Conservation (phyloP, 2,888 invertebrate species). For the Sthenelais limicola region DNA sequence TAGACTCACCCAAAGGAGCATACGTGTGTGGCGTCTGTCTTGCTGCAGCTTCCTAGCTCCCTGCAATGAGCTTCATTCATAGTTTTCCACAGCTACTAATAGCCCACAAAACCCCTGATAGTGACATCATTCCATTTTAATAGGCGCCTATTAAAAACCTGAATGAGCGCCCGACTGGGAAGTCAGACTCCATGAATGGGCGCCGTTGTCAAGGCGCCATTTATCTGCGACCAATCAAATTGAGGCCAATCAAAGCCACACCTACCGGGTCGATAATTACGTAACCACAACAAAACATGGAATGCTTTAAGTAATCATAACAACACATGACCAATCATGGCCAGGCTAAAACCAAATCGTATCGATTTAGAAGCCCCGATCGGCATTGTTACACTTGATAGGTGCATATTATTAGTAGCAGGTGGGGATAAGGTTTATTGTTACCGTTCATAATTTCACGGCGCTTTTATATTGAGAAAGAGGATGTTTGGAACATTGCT, state of each 20-base stretch:
- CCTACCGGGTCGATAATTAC: slow-evolving; percentile 24
- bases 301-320: background rate
- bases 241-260: slow-evolving; percentile 23
- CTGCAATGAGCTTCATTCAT: slow-evolving; percentile 16
- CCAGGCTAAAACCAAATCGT: too few relatives aligned
- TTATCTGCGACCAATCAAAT: slow-evolving; percentile 33
- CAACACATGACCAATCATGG: slow-evolving; percentile 22
- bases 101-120: background rate
- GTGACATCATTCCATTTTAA: slow-evolving; percentile 34
- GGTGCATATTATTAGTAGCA: too few relatives aligned
- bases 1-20: too few relatives aligned
- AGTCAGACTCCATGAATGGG: slow-evolving; percentile 6
- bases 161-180: slow-evolving; percentile 8
- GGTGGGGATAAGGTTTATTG: too few relatives aligned
- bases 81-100: background rate
- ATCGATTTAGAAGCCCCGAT: too few relatives aligned
- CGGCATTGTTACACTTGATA: too few relatives aligned
- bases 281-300: slow-evolving; percentile 13
- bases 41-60: slow-evolving; percentile 4
- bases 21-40: too few relatives aligned
- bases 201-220: background rate
- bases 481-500: too few relatives aligned
- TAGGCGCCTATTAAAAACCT: slow-evolving; percentile 27
- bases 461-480: too few relatives aligned
- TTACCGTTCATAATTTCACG: too few relatives aligned